phyloP scores from a whole-genome alignment of 1,140 invertebrate species.

The Caerostris darwini region DNA sequence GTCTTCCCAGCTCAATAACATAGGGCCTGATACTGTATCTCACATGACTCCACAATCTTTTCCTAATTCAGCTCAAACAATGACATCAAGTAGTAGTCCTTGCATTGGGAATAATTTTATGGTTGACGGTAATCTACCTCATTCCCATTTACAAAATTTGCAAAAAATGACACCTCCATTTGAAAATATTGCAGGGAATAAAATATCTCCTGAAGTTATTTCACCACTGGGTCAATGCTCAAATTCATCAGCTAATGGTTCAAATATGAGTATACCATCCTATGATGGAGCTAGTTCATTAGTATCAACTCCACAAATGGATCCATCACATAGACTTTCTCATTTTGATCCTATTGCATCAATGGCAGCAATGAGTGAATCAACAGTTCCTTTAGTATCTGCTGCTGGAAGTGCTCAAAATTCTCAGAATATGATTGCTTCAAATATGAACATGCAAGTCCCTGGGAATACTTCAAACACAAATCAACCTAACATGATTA shows the following conservation, averaged over 20 bases:
- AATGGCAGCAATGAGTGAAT: constrained; percentile 95
- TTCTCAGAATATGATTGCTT: constrained; percentile 80
- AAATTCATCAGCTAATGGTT: constrained; percentile 73
- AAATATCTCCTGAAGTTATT: constrained; percentile 68
- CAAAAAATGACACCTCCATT: constrained; percentile 80
- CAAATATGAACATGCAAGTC: constrained; percentile 84
- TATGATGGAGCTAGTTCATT: constrained; percentile 63
- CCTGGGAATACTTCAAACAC: constrained; percentile 81
- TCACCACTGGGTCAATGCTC: constrained; percentile 75
- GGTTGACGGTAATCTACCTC: constrained; percentile 25
- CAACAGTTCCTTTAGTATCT: constrained; percentile 82
- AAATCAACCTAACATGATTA: constrained; percentile 80
- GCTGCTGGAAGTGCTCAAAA: constrained; percentile 82
- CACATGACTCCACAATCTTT: constrained; percentile 66
- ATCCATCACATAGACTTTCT: constrained; percentile 79
- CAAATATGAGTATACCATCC: constrained; percentile 74
- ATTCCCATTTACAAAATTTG: constrained; percentile 79
- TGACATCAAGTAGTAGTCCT: constrained; percentile 56
- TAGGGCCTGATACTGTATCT: constrained; percentile 67
- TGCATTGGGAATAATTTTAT: constrained; percentile 69
- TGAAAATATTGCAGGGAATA: constrained; percentile 78
- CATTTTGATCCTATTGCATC: constrained; percentile 96
- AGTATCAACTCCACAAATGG: constrained; percentile 44
- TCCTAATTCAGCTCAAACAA: constrained; percentile 63
- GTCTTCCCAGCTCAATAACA: constrained; percentile 58